These are phyloP conservation scores for Scaptomyza pallida DNA, from an alignment of 1,140 invertebrate species.

Conservation along the genomic window DNA sequence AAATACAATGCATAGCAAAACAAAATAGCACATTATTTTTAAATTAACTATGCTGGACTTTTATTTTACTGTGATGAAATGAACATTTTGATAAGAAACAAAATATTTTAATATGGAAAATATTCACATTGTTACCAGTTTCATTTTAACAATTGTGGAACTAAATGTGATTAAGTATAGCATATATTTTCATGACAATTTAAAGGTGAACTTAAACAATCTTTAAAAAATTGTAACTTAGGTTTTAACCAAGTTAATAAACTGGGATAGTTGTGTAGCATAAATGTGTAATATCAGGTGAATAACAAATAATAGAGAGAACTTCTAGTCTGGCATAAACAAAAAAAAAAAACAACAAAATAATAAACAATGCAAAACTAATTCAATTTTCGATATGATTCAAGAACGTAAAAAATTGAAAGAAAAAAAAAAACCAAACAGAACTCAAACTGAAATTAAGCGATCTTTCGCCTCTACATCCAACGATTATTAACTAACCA, in stretches of 20 bases:
- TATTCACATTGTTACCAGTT: no score
- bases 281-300: background rate
- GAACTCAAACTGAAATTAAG: no score
- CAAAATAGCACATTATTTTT: no score
- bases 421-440: background rate
- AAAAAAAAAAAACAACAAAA: background rate
- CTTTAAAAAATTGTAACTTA: background rate
- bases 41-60: no score
- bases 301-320: background rate
- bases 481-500: conserved; percentile 1
- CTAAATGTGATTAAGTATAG: no score
- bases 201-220: no score
- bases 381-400: background rate
- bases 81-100: no score
- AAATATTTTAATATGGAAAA: no score
- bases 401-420: background rate
- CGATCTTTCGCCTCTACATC: background rate
- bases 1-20: no score
- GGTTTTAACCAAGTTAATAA: background rate
- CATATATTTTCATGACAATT: no score
- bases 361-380: background rate
- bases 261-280: background rate
- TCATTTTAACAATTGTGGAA: no score
- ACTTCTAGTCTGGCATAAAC: background rate
- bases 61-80: no score